Evolutionary conservation across 2,888 invertebrate species (phyloP), one percentile per base, ranked within the genome.

Genomic region (Eupithecia dodoneata): DNA sequence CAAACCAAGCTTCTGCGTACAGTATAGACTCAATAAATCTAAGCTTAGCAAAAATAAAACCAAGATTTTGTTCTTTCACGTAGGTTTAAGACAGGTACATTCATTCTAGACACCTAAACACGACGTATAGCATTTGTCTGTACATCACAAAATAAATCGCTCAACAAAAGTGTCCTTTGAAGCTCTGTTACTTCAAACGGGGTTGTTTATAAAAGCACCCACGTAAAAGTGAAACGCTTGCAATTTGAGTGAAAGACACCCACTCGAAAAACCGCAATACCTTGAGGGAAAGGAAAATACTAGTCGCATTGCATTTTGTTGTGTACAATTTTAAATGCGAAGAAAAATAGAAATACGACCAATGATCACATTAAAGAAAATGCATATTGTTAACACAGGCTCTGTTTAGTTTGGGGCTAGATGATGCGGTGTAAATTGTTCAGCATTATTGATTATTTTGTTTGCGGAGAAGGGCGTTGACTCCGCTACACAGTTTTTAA

Each of bases 231-330:
- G 52, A 71, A 73, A 18, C 71, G 42, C 71, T 42, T 69, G 76
- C 66, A 71, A 63, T 65, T 79, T 72, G 15, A 76, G 18, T n/a
- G 7, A 77, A 76, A 74, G 66, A 76, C 78, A 71, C 75, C 76
- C 12, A 63, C n/a, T 52, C 30, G 47, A 70, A 70, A 3, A 76
- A 73, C 71, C 47, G 55, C 67, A 74, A 66, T 10, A 42, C 63
- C 18, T 41, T 69, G 13, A 30, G 18, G 45, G 41, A 45, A 30
- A 66, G 13, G 18, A 77, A 71, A 65, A 69, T 75, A 70, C 15
- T 13, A 42, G 18, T 49, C 30, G n/a, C 47, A 70, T 70, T 70
- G n/a, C 12, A 18, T 70, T n/a, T 70, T 18, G 47, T 70, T 66
- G 15, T 66, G 42, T 13, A 66, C 13, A 15, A 15, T 42, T 42